phyloP scores from a whole-genome alignment of 2,113 vertebrate genomes.

The Muntiacus reevesi region DNA sequence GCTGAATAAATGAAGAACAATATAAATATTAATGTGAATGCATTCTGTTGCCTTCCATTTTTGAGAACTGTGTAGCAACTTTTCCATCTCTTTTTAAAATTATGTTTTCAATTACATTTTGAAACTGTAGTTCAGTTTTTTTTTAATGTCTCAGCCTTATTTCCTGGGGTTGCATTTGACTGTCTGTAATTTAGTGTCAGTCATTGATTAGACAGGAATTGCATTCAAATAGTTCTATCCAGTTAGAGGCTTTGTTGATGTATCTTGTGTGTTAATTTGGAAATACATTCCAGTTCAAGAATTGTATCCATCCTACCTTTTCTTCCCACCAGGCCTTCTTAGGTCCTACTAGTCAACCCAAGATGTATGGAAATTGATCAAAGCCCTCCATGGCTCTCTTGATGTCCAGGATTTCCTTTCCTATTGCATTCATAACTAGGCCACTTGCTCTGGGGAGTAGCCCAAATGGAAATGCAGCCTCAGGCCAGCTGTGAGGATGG shows the following conservation, averaged over 20 bases:
- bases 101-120: background rate
- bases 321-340: background rate
- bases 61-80: background rate
- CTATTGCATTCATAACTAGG: background rate
- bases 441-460: background rate
- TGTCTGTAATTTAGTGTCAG: background rate
- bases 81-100: background rate
- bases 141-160: background rate
- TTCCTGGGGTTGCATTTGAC: background rate
- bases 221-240: background rate
- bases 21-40: background rate
- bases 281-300: background rate
- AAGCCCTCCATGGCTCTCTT: background rate
- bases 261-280: background rate
- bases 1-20: background rate
- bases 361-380: background rate
- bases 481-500: background rate
- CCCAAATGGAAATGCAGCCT: background rate
- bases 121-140: background rate
- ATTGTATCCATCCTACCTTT: background rate
- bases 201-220: background rate
- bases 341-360: background rate
- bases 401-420: background rate
- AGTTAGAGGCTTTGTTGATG: background rate
- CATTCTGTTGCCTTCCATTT: background rate